Conservation (phyloP, 1,140 invertebrate species). For the Mycetomoellerius zeteki region DNA sequence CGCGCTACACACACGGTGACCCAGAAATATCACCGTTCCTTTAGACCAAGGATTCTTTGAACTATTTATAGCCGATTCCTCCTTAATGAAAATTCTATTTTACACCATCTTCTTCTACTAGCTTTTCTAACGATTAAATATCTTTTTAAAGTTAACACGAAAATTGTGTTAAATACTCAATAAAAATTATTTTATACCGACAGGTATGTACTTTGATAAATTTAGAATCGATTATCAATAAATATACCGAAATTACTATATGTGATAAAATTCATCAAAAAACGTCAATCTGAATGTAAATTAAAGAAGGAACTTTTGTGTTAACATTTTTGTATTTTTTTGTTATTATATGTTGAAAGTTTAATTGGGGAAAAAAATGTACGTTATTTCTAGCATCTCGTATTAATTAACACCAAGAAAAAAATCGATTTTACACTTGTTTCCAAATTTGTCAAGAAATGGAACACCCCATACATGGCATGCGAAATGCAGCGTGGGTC, state of each 20-base stretch:
- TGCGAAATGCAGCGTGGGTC: constrained; percentile 31
- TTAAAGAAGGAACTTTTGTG: background rate
- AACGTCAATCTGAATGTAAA: background rate
- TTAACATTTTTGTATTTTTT: background rate
- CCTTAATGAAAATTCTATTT: constrained; percentile 49
- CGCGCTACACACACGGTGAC: constrained; percentile 40
- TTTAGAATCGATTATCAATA: background rate
- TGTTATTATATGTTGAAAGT: background rate
- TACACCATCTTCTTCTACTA: background rate
- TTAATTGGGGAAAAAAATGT: background rate
- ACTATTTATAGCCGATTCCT: constrained; percentile 37
- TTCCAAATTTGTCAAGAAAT: background rate
- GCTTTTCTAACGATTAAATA: background rate
- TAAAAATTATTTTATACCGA: constrained; percentile 3
- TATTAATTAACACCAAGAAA: background rate
- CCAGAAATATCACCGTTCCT: constrained; percentile 29
- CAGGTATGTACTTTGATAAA: background rate
- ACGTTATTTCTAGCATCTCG: background rate
- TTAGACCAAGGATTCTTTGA: constrained; percentile 19
- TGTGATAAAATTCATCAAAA: background rate
- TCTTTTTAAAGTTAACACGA: background rate
- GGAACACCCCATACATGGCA: constrained; percentile 44
- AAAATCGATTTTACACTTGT: background rate
- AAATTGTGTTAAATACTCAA: background rate
- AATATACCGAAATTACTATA: background rate